Evolutionary conservation across 2,888 invertebrate genomes (phyloP).

Genomic region (Gisinianus flammeolus): DNA sequence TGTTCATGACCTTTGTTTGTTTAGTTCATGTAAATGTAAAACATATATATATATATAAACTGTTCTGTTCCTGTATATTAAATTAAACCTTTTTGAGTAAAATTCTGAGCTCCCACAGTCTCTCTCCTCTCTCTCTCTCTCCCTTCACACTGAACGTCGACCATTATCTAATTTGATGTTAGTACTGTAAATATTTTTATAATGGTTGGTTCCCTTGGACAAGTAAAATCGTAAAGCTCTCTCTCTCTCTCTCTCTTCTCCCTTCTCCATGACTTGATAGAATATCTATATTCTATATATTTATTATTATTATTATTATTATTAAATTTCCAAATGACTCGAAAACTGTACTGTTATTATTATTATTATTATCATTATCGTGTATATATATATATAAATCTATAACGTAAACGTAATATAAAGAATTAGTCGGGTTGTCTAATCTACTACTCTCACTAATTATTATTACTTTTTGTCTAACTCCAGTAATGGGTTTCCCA

Average conservation of each 20-base stretch:
- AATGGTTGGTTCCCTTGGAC: too few relatives aligned
- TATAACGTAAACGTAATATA: not conserved
- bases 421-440: not conserved
- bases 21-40: too few relatives aligned
- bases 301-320: not conserved
- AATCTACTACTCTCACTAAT: conserved; percentile 38
- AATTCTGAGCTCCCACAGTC: conserved; percentile 6
- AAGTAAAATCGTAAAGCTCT: too few relatives aligned
- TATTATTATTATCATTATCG: conserved; percentile 14
- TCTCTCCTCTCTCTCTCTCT: conserved; percentile 24
- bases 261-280: not conserved
- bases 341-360: not conserved
- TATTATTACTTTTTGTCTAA: conserved; percentile 2
- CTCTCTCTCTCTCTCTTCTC: conserved; percentile 16
- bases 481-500: conserved; percentile 35
- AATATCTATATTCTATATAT: not conserved
- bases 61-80: too few relatives aligned
- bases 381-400: not conserved
- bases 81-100: too few relatives aligned
- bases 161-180: conserved; percentile 27
- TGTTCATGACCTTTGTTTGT: conserved; percentile 33
- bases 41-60: too few relatives aligned
- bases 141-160: conserved; percentile 36
- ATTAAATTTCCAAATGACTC: not conserved
- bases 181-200: too few relatives aligned